Evolutionary conservation across 2,113 vertebrate species (phyloP).

Genomic region (Tragelaphus strepsiceros): DNA sequence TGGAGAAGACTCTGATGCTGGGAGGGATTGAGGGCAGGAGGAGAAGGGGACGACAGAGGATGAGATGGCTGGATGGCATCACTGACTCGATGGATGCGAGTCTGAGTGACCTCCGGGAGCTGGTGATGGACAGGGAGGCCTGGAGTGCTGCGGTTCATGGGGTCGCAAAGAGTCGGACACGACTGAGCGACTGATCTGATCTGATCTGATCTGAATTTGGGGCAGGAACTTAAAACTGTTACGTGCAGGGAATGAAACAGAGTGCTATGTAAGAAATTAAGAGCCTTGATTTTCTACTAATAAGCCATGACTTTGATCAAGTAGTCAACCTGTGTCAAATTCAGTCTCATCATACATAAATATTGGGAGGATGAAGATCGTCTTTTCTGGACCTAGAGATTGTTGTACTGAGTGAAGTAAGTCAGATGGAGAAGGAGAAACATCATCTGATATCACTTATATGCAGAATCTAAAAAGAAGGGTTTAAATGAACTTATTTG

Average conservation of each 20-base stretch:
- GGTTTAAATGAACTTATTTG: not conserved
- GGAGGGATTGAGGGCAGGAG: too few relatives aligned
- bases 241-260: not conserved
- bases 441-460: not conserved
- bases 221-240: not conserved
- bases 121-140: too few relatives aligned
- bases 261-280: not conserved
- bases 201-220: not conserved
- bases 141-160: too few relatives aligned
- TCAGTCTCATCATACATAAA: not conserved
- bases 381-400: not conserved
- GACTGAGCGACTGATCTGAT: too few relatives aligned
- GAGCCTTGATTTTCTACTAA: not conserved
- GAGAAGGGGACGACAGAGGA: too few relatives aligned
- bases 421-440: not conserved
- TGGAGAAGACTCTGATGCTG: too few relatives aligned
- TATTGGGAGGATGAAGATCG: not conserved
- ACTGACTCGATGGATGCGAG: too few relatives aligned
- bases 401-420: not conserved
- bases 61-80: too few relatives aligned
- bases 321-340: not conserved
- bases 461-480: not conserved
- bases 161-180: too few relatives aligned
- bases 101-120: too few relatives aligned
- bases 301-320: not conserved